Evolutionary conservation across 2,797 vertebrate genomes (phyloP).

Genomic region (Notamacropus eugenii): DNA sequence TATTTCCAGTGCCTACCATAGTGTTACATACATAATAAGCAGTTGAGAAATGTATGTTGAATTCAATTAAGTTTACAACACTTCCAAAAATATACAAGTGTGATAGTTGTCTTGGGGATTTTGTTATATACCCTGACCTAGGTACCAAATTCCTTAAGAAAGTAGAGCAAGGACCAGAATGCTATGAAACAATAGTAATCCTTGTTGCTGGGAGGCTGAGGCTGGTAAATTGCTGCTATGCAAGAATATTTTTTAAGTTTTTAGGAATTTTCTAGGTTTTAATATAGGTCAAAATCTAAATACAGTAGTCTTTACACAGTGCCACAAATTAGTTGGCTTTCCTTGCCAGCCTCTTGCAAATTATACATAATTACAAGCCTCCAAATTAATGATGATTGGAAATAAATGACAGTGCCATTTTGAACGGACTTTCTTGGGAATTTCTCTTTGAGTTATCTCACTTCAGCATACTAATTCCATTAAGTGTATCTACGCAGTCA

Average conservation of each 20-base stretch:
- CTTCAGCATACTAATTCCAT: conserved; percentile 6
- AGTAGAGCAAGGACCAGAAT: not conserved
- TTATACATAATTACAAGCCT: not conserved
- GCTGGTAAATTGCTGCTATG: not conserved
- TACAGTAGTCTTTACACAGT: not conserved
- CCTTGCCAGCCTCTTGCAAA: conserved; percentile 1
- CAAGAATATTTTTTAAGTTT: not conserved
- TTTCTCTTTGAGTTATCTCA: not conserved
- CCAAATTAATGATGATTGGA: conserved; percentile 33
- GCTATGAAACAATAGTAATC: not conserved
- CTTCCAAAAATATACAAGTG: not conserved
- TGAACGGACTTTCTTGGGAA: conserved; percentile 7
- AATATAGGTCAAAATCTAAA: not conserved
- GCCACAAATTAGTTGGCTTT: not conserved
- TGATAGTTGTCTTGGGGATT: not conserved
- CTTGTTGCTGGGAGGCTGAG: not conserved
- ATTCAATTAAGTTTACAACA: not conserved
- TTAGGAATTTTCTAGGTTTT: not conserved
- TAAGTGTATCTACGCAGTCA: conserved; percentile 11
- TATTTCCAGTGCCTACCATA: not conserved
- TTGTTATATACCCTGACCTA: not conserved
- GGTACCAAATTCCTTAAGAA: not conserved
- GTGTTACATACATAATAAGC: not conserved
- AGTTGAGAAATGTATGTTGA: not conserved
- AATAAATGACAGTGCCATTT: conserved; percentile 10